phyloP scores from a whole-genome alignment of 2,888 invertebrate species.

The Leucozona laternaria region DNA sequence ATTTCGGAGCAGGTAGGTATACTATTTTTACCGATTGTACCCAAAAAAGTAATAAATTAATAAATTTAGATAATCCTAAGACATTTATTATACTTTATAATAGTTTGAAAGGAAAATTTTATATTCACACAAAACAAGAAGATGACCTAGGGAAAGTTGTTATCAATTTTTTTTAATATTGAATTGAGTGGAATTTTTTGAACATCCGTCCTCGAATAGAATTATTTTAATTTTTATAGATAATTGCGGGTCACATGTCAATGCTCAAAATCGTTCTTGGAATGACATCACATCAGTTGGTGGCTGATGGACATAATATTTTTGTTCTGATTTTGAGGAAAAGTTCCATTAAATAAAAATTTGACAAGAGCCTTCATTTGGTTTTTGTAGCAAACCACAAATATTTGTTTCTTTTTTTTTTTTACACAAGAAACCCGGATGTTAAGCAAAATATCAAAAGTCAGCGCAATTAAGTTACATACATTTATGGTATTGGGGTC shows the following conservation, averaged over 20 bases:
- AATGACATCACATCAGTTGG: background rate
- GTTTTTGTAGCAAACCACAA: background rate
- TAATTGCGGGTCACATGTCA: background rate
- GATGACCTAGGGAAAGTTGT: background rate
- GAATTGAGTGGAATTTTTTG: constrained; percentile 12
- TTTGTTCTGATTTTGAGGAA: background rate
- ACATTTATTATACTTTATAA: background rate
- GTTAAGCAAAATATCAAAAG: no score
- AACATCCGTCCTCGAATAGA: background rate
- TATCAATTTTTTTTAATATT: constrained; percentile 4
- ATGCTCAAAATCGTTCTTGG: background rate
- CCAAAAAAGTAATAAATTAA: background rate
- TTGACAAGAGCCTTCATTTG: no score
- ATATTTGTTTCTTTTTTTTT: background rate
- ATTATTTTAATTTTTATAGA: background rate
- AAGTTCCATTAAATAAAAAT: background rate
- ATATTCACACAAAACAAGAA: background rate
- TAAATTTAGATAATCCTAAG: constrained; percentile 8
- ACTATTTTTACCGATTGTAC: background rate
- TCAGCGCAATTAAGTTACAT: no score
- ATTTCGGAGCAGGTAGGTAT: constrained; percentile 11
- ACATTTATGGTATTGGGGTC: no score
- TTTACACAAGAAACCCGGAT: no score
- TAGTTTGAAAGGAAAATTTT: constrained; percentile 9
- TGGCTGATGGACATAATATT: background rate